Conservation (phyloP, 2,888 invertebrate genomes). For the Archaeoteleia sp. region DNA sequence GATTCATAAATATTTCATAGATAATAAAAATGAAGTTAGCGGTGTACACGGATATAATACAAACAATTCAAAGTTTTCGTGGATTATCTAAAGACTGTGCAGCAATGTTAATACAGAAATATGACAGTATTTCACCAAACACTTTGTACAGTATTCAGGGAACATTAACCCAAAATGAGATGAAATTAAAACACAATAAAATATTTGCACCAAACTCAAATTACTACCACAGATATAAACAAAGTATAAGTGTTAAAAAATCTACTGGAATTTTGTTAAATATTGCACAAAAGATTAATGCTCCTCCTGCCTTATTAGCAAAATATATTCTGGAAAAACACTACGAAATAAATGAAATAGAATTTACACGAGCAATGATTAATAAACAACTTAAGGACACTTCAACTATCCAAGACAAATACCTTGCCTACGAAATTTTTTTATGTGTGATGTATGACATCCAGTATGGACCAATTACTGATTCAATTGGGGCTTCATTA, state of each 20-base stretch:
- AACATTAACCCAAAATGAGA: constrained; percentile 79
- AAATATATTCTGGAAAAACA: constrained; percentile 78
- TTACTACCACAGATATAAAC: constrained; percentile 76
- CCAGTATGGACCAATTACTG: constrained; percentile 88
- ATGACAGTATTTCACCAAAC: constrained; percentile 70
- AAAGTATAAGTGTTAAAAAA: constrained; percentile 72
- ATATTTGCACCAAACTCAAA: constrained; percentile 78
- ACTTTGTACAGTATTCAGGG: constrained; percentile 80
- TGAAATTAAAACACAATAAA: constrained; percentile 81
- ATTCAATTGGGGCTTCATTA: constrained; percentile 85
- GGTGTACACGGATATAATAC: constrained; percentile 77
- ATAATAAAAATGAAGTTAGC: constrained; percentile 64
- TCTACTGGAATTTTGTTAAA: constrained; percentile 79
- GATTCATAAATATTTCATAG: not conserved
- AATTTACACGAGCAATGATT: constrained; percentile 75
- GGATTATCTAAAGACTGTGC: constrained; percentile 80
- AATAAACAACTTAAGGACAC: constrained; percentile 82
- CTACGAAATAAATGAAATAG: constrained; percentile 20
- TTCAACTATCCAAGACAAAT: constrained; percentile 82
- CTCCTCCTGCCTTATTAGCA: constrained; percentile 79
- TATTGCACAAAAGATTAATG: constrained; percentile 76
- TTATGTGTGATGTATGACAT: constrained; percentile 88
- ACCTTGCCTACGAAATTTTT: constrained; percentile 84
- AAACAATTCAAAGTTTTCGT: constrained; percentile 77
- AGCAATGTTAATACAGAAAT: constrained; percentile 78